Percentiles rank a stretch among this genome's conserved stretches.
Evolutionary conservation across 1,140 invertebrate genomes (phyloP).

Genomic region (Meloidogyne hapla): DNA sequence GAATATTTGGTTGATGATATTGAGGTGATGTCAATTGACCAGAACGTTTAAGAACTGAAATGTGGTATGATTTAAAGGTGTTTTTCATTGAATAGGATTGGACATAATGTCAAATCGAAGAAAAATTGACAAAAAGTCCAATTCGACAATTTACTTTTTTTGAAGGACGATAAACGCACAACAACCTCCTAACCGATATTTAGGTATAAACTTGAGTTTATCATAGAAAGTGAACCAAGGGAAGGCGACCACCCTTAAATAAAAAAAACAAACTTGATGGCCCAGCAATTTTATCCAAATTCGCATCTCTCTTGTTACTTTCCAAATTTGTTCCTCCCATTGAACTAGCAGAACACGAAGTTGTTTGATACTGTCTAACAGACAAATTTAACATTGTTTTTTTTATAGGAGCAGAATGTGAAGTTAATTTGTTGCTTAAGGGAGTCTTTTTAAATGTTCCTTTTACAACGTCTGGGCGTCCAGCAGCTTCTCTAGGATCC

Average conservation of each 20-base stretch:
- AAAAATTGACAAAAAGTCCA: too few species aligned
- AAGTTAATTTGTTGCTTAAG: not conserved
- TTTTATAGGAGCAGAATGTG: not conserved
- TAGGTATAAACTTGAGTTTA: too few species aligned
- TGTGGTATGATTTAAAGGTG: too few species aligned
- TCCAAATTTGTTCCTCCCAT: not conserved
- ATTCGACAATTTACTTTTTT: too few species aligned
- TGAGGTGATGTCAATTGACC: not conserved
- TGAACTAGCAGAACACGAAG: not conserved
- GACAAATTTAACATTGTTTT: constrained; percentile 3
- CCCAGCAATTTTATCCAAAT: not conserved
- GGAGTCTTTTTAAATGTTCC: not conserved
- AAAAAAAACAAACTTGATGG: not conserved
- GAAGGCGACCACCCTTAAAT: too few species aligned
- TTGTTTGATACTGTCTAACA: not conserved
- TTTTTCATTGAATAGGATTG: too few species aligned
- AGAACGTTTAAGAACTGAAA: not conserved
- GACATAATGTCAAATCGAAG: not conserved
- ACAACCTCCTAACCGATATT: too few species aligned
- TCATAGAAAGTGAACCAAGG: too few species aligned
- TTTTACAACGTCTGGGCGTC: not conserved
- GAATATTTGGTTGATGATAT: not conserved
- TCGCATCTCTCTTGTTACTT: not conserved
- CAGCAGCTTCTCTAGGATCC: not conserved
- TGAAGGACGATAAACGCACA: too few species aligned